These are phyloP conservation scores for Copsychus sechellarum DNA, from an alignment of 2,113 vertebrate genomes.

Conservation along the genomic window DNA sequence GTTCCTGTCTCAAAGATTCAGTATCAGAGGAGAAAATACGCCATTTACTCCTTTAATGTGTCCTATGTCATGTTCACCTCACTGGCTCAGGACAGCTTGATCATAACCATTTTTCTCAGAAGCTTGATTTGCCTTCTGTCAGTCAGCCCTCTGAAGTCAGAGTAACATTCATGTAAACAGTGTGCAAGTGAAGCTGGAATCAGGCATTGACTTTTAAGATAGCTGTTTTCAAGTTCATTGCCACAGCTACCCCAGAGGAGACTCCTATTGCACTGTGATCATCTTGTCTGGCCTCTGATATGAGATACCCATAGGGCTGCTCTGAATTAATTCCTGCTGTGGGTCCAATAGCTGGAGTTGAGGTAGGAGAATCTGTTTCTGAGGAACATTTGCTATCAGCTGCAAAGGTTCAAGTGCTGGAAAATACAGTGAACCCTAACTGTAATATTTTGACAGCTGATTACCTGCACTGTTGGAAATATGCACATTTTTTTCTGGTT, in stretches of 20 bases:
- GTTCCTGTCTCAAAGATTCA: not conserved
- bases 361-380: not conserved
- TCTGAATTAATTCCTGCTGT: slow-evolving; percentile 14
- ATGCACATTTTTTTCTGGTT: not conserved
- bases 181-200: not conserved
- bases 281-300: slow-evolving; percentile 23
- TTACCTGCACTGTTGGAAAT: slow-evolving; percentile 34
- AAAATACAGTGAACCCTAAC: not conserved
- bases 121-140: slow-evolving; percentile 1
- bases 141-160: slow-evolving; percentile 1
- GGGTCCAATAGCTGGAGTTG: not conserved
- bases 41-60: not conserved
- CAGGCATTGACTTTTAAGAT: not conserved
- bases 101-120: slow-evolving; percentile 9
- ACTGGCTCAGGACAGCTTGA: not conserved
- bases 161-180: slow-evolving; percentile 27
- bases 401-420: not conserved
- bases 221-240: slow-evolving; percentile 62
- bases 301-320: not conserved
- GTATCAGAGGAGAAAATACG: not conserved
- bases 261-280: not conserved
- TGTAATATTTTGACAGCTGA: slow-evolving; percentile 37
- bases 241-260: slow-evolving; percentile 19
- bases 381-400: not conserved
- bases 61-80: not conserved